Base-by-base conservation (phyloP, 2,888 invertebrate genomes). In the Nemotelus pantherinus region DNA sequence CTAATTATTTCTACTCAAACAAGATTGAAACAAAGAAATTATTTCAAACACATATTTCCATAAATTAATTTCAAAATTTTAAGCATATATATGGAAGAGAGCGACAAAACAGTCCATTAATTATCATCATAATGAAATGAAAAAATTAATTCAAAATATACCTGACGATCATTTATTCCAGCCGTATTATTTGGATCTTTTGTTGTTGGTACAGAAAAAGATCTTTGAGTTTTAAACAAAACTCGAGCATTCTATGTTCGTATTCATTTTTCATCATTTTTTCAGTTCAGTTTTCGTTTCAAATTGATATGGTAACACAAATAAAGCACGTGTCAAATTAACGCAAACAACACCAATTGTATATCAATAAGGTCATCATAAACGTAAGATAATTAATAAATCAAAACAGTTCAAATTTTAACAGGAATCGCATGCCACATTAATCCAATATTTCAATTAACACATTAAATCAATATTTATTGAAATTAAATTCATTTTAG, bases 141-240 rank as follows among this genome's bases (percentile, higher is more conserved):
- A 77, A 55, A 53, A 71, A 68, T 63, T 60, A 45, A 70, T 64
- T 48, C 7, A 60, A 72, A 80, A 81, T 83, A 84, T 87, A 87
- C 87, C 87, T 87, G 86, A 83, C 85, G 86, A 83, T 86, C 86
- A 83, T 86, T 86, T 83, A 86, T 86, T 84, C 85, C 85, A 83
- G 84, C 83, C 79, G 86, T 83, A 82, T 86, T 86, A 83, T 86
- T 87, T 82, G 92, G 84, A 87, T 94, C 94, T 90, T 95, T 95
- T 79, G 95, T 93, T 58, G 95, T 95, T 81, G 96, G 96, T 88
- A 96, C 95, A 84, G 96, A 96, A 88, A 95, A 95, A 82, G 96
- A 96, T 85, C 96, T 91, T 90, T 95, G 95, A 82, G 95, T 95
- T 90, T 95, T 95, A 89, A 95, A 95, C 89, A 93, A 92, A 90